These are phyloP conservation scores for Ptilodon capucinus DNA, from an alignment of 2,888 invertebrate genomes.

Conservation along the genomic window DNA sequence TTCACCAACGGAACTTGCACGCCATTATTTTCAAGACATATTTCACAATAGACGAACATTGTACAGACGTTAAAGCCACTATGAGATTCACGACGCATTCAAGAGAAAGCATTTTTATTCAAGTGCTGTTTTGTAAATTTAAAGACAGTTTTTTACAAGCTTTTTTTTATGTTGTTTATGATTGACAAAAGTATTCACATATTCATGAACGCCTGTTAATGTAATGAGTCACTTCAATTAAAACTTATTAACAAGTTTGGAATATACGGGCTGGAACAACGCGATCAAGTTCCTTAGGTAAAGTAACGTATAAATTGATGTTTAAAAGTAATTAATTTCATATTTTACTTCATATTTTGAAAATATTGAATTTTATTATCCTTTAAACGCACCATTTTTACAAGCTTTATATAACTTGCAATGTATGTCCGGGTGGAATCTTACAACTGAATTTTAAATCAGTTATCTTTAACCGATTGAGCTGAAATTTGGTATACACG, in stretches of 20 bases:
- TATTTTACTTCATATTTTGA: too few species aligned
- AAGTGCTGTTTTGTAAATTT: constrained; percentile 4
- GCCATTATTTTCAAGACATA: constrained; percentile 70
- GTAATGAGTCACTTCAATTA: too few species aligned
- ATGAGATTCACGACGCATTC: constrained; percentile 50
- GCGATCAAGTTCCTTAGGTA: too few species aligned
- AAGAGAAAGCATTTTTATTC: constrained; percentile 29
- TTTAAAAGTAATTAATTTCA: too few species aligned
- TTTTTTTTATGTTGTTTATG: background rate
- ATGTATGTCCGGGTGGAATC: too few species aligned
- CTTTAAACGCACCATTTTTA: too few species aligned
- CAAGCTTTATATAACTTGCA: too few species aligned
- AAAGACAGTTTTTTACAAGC: background rate
- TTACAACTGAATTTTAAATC: too few species aligned
- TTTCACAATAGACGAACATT: constrained; percentile 58
- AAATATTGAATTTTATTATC: too few species aligned
- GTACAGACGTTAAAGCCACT: constrained; percentile 47
- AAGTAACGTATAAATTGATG: too few species aligned
- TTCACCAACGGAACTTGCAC: constrained; percentile 40
- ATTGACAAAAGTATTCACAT: background rate
- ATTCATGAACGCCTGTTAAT: background rate
- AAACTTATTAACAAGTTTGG: background rate
- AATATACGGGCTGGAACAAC: background rate
- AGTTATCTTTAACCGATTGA: too few species aligned
- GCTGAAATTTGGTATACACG: too few species aligned